Percentiles rank a stretch among this genome's conserved stretches.
These are phyloP conservation scores for Caenorhabditis plicata DNA, from an alignment of 2,888 invertebrate species.

Conservation along the genomic window DNA sequence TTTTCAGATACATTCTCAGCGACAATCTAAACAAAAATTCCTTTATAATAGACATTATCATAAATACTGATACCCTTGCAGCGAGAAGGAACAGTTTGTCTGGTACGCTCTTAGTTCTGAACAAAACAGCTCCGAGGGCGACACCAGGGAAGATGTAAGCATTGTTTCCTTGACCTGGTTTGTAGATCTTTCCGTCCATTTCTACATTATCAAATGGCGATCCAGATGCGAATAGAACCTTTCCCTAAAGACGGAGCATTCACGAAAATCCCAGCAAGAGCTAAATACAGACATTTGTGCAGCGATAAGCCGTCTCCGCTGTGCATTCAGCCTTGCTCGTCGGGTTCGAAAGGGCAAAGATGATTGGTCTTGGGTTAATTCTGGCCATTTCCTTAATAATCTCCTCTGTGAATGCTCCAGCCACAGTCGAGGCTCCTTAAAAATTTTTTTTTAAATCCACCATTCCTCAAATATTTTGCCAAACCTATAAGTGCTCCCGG, in stretches of 20 bases:
- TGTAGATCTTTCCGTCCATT: conserved; percentile 78
- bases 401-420: conserved; percentile 86
- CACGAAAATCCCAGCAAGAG: background rate
- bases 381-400: conserved; percentile 84
- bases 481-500: conserved; percentile 89
- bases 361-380: conserved; percentile 82
- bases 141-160: conserved; percentile 94
- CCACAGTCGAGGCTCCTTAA: conserved; percentile 85
- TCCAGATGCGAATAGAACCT: conserved; percentile 89
- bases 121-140: conserved; percentile 87
- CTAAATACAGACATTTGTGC: conserved; percentile 76
- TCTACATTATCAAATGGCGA: conserved; percentile 89
- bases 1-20: conserved; percentile 80
- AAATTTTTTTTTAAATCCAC: background rate
- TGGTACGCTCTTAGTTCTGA: conserved; percentile 87
- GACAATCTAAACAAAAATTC: conserved; percentile 72
- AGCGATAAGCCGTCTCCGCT: conserved; percentile 90
- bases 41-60: background rate
- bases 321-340: conserved; percentile 98
- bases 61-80: conserved; percentile 74
- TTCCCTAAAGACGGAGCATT: conserved; percentile 73
- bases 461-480: conserved; percentile 71
- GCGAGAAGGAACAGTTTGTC: conserved; percentile 91
- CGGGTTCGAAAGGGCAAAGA: conserved; percentile 97
- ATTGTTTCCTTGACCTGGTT: conserved; percentile 95